Evolutionary conservation across 2,797 vertebrate genomes (phyloP).

Genomic region (Novumbra hubbsi): DNA sequence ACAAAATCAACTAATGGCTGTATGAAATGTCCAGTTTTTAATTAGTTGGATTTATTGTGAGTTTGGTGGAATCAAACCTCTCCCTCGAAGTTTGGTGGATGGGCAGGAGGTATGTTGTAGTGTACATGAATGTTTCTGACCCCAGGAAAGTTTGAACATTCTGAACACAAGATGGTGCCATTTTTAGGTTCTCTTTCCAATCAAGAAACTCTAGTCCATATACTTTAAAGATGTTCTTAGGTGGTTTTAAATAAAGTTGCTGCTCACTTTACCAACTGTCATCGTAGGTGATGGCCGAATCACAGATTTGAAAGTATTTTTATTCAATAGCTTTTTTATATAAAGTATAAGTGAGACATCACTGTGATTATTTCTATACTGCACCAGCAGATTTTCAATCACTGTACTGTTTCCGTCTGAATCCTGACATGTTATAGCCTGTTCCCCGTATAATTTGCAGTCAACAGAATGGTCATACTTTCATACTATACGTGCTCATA

Average conservation of each 20-base stretch:
- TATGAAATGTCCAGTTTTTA: conserved; percentile 22
- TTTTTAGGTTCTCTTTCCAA: conserved; percentile 18
- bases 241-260: conserved; percentile 6
- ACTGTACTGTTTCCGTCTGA: conserved; percentile 14
- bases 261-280: conserved; percentile 19
- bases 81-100: conserved; percentile 6
- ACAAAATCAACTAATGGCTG: conserved; percentile 6
- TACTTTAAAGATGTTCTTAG: conserved; percentile 40
- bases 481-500: no score
- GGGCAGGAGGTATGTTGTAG: conserved; percentile 14
- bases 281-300: conserved; percentile 32
- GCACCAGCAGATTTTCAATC: conserved; percentile 58
- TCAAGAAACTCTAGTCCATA: conserved; percentile 19
- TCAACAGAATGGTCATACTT: no score
- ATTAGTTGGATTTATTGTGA: conserved; percentile 21
- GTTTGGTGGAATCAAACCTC: conserved; percentile 10
- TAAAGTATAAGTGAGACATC: conserved; percentile 54
- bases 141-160: conserved; percentile 13
- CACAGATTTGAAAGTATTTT: conserved; percentile 31
- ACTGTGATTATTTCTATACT: conserved; percentile 78
- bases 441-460: conserved; percentile 44
- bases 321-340: conserved; percentile 50
- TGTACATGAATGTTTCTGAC: neutral
- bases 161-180: conserved; percentile 58
- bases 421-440: conserved; percentile 35